phyloP scores from a whole-genome alignment of 2,797 vertebrate genomes.

The Siniperca scherzeri region DNA sequence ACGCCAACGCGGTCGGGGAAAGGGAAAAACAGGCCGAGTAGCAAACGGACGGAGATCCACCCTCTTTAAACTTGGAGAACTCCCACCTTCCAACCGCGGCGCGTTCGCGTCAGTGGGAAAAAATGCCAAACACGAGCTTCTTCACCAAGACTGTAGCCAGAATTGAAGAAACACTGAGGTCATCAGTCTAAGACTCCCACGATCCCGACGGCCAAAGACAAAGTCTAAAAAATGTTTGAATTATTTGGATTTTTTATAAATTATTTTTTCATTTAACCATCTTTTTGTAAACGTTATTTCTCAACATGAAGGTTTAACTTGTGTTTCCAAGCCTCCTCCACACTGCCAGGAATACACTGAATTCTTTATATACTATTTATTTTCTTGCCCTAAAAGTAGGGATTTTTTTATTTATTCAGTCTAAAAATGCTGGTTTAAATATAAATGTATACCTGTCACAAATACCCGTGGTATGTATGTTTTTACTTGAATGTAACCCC shows the following conservation, averaged over 20 bases:
- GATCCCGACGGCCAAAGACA: too few species aligned
- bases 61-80: constrained; percentile 65
- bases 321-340: not conserved
- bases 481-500: too few species aligned
- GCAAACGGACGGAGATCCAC: constrained; percentile 55
- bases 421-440: too few species aligned
- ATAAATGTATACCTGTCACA: too few species aligned
- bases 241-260: not conserved
- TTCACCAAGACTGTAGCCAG: too few species aligned
- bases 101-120: constrained; percentile 36
- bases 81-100: constrained; percentile 43
- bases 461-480: too few species aligned
- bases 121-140: not conserved
- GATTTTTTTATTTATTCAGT: too few species aligned
- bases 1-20: not conserved
- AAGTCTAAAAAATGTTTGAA: not conserved
- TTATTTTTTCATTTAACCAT: not conserved
- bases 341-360: not conserved
- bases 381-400: not conserved
- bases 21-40: not conserved
- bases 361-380: not conserved
- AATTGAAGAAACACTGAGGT: not conserved
- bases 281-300: not conserved
- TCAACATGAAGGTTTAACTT: not conserved
- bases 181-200: not conserved